Conservation (phyloP, 2,888 invertebrate genomes). For the Erebia aethiops region DNA sequence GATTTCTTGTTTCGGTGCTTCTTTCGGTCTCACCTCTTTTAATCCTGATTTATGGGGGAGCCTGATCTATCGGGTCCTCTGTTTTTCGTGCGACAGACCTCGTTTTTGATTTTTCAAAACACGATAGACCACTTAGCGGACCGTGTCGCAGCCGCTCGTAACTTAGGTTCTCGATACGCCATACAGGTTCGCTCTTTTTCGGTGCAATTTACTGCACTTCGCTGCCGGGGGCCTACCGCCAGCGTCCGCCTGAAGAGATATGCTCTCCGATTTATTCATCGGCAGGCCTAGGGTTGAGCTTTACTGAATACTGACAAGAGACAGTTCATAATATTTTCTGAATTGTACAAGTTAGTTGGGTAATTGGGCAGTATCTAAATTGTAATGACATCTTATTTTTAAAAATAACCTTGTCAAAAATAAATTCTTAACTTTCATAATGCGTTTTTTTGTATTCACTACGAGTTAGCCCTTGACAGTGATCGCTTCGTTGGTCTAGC, state of each 20-base stretch:
- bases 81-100: conserved; percentile 63
- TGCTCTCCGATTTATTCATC: conserved; percentile 66
- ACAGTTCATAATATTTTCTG: not conserved
- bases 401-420: too few relatives aligned
- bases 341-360: not conserved
- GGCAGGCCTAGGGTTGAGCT: conserved; percentile 54
- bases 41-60: conserved; percentile 69
- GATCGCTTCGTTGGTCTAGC: too few relatives aligned
- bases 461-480: too few relatives aligned
- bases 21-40: conserved; percentile 48
- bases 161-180: conserved; percentile 74
- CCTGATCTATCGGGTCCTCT: conserved; percentile 54
- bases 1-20: not conserved
- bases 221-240: conserved; percentile 65
- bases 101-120: conserved; percentile 73
- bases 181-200: conserved; percentile 74
- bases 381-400: too few relatives aligned
- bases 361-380: not conserved
- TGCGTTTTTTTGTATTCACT: too few relatives aligned
- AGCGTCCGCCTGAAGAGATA: conserved; percentile 66
- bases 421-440: too few relatives aligned
- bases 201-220: conserved; percentile 73
- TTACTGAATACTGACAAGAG: not conserved
- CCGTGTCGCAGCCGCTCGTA: conserved; percentile 71
- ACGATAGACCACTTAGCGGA: conserved; percentile 80